Conservation (phyloP, 2,113 vertebrate species). For the Bubo scandiacus region DNA sequence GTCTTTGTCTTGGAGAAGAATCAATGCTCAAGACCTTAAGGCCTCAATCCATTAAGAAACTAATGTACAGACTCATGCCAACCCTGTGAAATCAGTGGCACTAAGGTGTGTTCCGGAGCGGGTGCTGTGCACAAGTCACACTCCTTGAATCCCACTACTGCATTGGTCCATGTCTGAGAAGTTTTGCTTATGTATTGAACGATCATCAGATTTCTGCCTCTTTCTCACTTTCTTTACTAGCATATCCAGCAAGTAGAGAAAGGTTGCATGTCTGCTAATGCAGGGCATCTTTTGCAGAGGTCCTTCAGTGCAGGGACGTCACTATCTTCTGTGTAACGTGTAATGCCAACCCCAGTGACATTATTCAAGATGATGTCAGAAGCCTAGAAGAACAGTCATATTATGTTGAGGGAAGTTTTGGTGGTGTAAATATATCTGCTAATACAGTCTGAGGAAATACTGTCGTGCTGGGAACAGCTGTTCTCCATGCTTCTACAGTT, state of each 20-base stretch:
- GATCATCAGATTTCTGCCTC: neutral
- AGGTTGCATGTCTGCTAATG: neutral
- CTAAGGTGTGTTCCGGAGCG: neutral
- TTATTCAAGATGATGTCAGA: neutral
- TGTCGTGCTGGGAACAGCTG: neutral
- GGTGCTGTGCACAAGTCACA: neutral
- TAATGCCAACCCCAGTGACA: too few relatives aligned
- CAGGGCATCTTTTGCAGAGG: neutral
- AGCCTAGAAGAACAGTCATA: neutral
- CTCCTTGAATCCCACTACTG: neutral
- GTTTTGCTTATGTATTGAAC: neutral
- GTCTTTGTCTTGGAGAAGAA: neutral
- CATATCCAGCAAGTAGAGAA: neutral
- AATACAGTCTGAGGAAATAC: neutral
- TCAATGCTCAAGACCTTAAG: neutral
- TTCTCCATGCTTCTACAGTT: neutral
- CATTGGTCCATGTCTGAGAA: neutral
- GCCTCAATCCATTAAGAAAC: neutral
- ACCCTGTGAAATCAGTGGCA: neutral
- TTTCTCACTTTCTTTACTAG: neutral
- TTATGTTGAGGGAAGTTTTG: neutral
- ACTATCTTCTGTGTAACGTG: neutral
- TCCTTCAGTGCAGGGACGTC: neutral
- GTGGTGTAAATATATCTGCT: neutral
- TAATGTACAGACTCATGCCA: accelerated